Percentiles rank a stretch among this genome's conserved stretches.
Evolutionary conservation across 1,140 invertebrate species (phyloP).

Genomic region (Epicauta chinensis): DNA sequence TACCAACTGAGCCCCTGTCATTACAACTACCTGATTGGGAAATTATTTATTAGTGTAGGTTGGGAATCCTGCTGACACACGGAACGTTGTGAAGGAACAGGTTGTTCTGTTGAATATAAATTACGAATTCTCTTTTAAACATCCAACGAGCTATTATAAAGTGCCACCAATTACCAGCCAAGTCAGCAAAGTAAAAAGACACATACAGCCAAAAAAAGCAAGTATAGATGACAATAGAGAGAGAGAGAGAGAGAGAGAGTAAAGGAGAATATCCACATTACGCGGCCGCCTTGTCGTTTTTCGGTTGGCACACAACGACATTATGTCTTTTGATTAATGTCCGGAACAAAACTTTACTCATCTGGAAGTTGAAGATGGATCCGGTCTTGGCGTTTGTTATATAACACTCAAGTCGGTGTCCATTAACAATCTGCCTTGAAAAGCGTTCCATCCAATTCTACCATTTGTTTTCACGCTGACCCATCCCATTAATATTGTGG

Average conservation of each 20-base stretch:
- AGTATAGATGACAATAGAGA: too few species aligned
- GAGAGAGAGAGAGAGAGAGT: too few species aligned
- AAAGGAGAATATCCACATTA: too few species aligned
- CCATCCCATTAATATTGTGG: slow-evolving; percentile 8
- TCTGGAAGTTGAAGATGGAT: slow-evolving; percentile 3
- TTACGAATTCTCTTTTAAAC: too few species aligned
- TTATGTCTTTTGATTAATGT: slow-evolving; percentile 14
- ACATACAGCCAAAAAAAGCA: too few species aligned
- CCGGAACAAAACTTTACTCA: slow-evolving; percentile 13
- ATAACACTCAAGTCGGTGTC: slow-evolving; percentile 9
- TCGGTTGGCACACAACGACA: not conserved
- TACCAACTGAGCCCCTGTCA: slow-evolving; percentile 15
- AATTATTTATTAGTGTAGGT: slow-evolving; percentile 12
- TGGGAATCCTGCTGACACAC: slow-evolving; percentile 7
- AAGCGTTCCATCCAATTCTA: slow-evolving; percentile 6
- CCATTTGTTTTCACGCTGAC: slow-evolving; percentile 11
- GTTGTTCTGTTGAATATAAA: slow-evolving; percentile 3
- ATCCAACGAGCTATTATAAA: too few species aligned
- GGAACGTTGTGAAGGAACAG: slow-evolving; percentile 3
- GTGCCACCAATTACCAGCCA: too few species aligned
- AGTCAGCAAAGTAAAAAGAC: too few species aligned
- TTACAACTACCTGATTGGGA: slow-evolving; percentile 17
- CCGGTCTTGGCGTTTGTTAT: slow-evolving; percentile 3
- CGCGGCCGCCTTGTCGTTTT: too few species aligned
- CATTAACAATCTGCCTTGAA: slow-evolving; percentile 12